phyloP scores from a whole-genome alignment of 1,140 invertebrate species.

The Eriocheir sinensis region DNA sequence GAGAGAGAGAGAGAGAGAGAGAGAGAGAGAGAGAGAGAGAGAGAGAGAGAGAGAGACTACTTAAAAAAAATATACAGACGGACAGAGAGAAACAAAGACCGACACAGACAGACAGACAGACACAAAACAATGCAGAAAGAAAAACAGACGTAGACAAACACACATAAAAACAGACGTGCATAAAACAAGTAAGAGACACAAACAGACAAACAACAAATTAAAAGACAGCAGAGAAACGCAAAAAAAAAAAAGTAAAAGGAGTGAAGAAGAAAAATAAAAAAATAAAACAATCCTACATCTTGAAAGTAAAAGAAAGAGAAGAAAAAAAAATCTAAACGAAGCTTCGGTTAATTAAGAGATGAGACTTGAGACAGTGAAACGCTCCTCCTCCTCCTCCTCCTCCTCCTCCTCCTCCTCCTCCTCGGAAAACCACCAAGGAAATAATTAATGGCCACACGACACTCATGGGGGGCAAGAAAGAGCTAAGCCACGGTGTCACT shows the following conservation, averaged over 20 bases:
- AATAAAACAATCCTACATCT: too few species aligned
- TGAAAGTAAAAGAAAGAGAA: neutral
- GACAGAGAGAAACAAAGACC: too few species aligned
- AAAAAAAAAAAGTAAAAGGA: conserved; percentile 17
- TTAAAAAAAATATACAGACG: too few species aligned
- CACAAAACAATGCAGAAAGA: too few species aligned
- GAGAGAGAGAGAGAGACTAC: too few species aligned
- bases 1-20: too few species aligned
- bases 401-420: too few species aligned
- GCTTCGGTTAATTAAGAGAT: neutral
- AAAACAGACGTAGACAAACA: neutral
- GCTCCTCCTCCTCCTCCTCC: neutral
- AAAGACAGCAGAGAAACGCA: too few species aligned
- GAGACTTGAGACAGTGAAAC: neutral
- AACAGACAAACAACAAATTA: neutral
- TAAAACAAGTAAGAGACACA: too few species aligned
- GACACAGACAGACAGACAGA: too few species aligned
- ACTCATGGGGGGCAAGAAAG: neutral
- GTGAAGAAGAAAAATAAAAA: too few species aligned
- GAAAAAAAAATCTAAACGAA: neutral
- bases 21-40: too few species aligned
- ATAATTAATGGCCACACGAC: conserved; percentile 1
- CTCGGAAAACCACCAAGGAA: neutral
- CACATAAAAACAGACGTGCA: neutral
- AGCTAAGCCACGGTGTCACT: neutral